These are phyloP conservation scores for Nyctibius bracteatus DNA, from an alignment of 2,113 vertebrate species.

Conservation along the genomic window DNA sequence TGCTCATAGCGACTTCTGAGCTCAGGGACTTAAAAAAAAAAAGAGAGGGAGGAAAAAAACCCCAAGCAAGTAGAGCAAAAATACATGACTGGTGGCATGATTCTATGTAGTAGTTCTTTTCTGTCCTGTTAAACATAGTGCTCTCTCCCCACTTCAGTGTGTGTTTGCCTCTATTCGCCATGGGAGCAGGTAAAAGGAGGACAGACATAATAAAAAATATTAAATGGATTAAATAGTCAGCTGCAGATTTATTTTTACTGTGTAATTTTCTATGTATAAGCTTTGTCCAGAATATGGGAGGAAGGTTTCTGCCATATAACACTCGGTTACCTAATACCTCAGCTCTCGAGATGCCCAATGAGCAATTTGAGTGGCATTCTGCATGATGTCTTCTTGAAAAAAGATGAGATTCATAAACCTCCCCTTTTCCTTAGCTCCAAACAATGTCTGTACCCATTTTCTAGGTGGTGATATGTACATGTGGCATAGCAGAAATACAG, in stretches of 20 bases:
- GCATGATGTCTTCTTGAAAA: background rate
- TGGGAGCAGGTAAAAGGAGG: background rate
- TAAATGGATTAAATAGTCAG: background rate
- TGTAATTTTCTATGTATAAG: background rate
- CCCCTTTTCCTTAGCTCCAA: background rate
- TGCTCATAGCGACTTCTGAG: background rate
- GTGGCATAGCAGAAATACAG: background rate
- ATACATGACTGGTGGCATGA: rapidly evolving
- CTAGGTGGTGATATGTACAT: background rate
- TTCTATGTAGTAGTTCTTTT: background rate
- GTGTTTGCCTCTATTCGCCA: background rate
- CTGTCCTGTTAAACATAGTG: background rate
- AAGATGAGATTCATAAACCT: background rate
- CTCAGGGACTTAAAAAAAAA: background rate
- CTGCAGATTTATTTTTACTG: background rate
- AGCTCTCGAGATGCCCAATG: background rate
- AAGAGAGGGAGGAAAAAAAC: background rate
- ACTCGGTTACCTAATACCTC: background rate
- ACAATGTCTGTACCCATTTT: background rate
- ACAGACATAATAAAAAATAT: background rate
- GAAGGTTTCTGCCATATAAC: background rate
- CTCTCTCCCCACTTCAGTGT: background rate
- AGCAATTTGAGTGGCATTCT: background rate
- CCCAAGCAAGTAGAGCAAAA: background rate
- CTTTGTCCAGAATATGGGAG: background rate